Conservation (phyloP, 2,888 invertebrate genomes). For the Meiosimyza decipiens region DNA sequence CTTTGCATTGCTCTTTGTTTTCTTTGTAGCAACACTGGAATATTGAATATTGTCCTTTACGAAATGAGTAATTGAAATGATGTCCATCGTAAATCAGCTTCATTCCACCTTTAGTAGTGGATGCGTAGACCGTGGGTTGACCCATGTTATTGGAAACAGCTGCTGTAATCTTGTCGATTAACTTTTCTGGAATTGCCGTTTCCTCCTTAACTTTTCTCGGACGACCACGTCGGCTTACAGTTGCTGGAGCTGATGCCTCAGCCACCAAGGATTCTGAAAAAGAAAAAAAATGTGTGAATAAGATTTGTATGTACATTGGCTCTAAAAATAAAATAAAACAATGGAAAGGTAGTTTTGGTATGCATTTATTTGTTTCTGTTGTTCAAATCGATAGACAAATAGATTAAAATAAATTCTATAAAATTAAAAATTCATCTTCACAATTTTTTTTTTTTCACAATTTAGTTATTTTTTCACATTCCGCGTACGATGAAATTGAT, state of each 20-base stretch:
- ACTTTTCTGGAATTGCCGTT: slow-evolving; percentile 46
- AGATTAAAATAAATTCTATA: no score
- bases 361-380: no score
- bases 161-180: slow-evolving; percentile 53
- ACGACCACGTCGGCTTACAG: slow-evolving; percentile 54
- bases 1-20: slow-evolving; percentile 60
- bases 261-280: slow-evolving; percentile 20
- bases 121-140: slow-evolving; percentile 58
- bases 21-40: slow-evolving; percentile 64
- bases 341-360: no score
- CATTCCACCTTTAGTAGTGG: slow-evolving; percentile 65
- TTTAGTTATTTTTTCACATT: no score
- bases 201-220: slow-evolving; percentile 49
- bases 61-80: slow-evolving; percentile 62
- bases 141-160: slow-evolving; percentile 49
- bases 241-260: slow-evolving; percentile 35
- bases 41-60: slow-evolving; percentile 59
- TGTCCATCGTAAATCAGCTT: slow-evolving; percentile 63
- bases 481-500: no score
- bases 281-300: not conserved
- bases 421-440: no score
- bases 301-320: no score
- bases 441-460: no score
- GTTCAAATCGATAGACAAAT: no score
- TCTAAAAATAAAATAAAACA: no score